Evolutionary conservation across 2,797 vertebrate genomes (phyloP), one percentile per base, ranked within the genome.

Genomic region (Muscicapa comitata): DNA sequence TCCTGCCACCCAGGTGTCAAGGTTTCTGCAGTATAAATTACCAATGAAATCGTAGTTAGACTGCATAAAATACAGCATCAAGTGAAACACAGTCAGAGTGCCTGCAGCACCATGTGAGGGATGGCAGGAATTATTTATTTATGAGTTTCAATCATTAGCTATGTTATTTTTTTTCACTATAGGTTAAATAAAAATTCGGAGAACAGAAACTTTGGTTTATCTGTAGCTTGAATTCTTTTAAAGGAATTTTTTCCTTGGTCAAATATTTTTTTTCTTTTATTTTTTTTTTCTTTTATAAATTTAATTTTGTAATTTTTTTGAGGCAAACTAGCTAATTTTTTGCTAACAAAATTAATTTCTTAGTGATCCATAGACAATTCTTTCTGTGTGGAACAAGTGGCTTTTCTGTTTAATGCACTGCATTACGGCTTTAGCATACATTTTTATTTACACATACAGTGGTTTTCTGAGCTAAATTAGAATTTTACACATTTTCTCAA

Each of bases 21-120:
- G 89, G 82, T 83, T 93, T 93, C 33, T 50, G 53, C n/a, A 21
- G 45, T 20, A 87, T 80, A 67, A 91, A 90, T 93, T 71, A 59
- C 68, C 47, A 37, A 17, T 10, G 57, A 63, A 79, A 47, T 55
- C 43, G 0, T 4, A 92, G 47, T 58, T 71, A 86, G 78, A 35
- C 81, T 79, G 65, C 66, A 53, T 50, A 85, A 92, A 76, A 71
- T 24, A 58, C 48, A 35, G 47, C 68, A 76, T 40, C 26, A 83
- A 82, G 73, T 16, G 13, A 47, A 89, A 79, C 28, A 11, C 4
- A 38, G 25, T 7, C 17, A 38, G 38, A 81, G 24, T 0, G 12
- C 74, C 62, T 67, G 43, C 28, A 67, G 55, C 2, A 1, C 24
- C 37, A 3, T 7, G 42, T 38, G 51, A 29, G 63, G 63, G 62